These are phyloP conservation scores for Drosophila buzzatii DNA, from an alignment of 2,888 invertebrate species.

Conservation along the genomic window DNA sequence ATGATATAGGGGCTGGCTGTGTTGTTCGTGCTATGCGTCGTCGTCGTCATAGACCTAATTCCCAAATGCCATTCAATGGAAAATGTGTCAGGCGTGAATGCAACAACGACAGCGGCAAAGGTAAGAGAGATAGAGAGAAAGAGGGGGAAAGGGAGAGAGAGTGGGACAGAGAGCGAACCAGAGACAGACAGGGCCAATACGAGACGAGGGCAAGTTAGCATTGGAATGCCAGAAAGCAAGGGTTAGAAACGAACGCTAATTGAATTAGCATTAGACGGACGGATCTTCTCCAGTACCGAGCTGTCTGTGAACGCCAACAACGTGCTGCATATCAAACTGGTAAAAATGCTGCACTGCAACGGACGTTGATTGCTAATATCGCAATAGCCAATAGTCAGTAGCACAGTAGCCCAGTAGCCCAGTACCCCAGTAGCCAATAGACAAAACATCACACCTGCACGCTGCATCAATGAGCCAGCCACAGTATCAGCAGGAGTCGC, in stretches of 20 bases:
- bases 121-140: not conserved
- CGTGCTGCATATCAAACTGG: constrained; percentile 42
- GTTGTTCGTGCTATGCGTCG: constrained; percentile 24
- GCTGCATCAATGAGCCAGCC: constrained; percentile 18
- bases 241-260: constrained; percentile 41
- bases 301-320: constrained; percentile 21
- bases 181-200: constrained; percentile 24
- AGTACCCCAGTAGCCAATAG: not conserved
- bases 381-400: constrained; percentile 5
- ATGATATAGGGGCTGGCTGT: not conserved
- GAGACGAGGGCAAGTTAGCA: constrained; percentile 42
- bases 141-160: constrained; percentile 2
- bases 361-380: constrained; percentile 50
- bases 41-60: constrained; percentile 73
- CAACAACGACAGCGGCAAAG: not conserved
- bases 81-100: constrained; percentile 58
- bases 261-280: constrained; percentile 46
- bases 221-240: constrained; percentile 37
- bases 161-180: not conserved
- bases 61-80: constrained; percentile 45
- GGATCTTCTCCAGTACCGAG: constrained; percentile 27
- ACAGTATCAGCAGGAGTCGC: constrained; percentile 28
- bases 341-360: constrained; percentile 69
- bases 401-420: no score
- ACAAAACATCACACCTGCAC: not conserved